phyloP scores from a whole-genome alignment of 2,113 vertebrate species.

The Emydocephalus ijimae region DNA sequence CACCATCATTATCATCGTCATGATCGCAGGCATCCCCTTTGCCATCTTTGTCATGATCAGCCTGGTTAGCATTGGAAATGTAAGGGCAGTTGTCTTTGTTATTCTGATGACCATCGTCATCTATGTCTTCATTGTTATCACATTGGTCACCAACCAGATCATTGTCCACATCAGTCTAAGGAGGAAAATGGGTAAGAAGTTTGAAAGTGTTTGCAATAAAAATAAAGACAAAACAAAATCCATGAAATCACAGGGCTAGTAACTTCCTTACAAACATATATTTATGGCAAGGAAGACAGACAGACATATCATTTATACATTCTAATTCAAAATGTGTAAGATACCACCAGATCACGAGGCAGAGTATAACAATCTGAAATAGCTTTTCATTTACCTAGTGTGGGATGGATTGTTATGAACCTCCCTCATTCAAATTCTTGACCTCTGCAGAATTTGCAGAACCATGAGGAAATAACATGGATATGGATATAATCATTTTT shows the following conservation, averaged over 20 bases:
- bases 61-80: constrained; percentile 92
- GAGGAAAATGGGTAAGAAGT: neutral
- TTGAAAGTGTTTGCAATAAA: neutral
- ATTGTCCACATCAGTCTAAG: constrained; percentile 86
- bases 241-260: neutral
- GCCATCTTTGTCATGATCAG: constrained; percentile 92
- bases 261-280: neutral
- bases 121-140: constrained; percentile 94
- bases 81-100: constrained; percentile 97
- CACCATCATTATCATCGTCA: constrained; percentile 92
- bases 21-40: constrained; percentile 93
- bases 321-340: neutral
- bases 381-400: neutral
- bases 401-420: neutral
- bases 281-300: neutral
- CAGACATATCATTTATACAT: neutral
- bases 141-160: constrained; percentile 95
- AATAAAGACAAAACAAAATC: neutral
- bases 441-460: neutral
- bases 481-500: neutral
- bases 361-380: neutral
- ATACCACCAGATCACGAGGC: neutral
- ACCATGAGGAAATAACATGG: neutral
- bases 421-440: neutral
- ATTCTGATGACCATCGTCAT: constrained; percentile 97